Percentiles rank a stretch among this genome's conserved stretches.
These are phyloP conservation scores for Coelopa frigida DNA, from an alignment of 1,140 invertebrate genomes.

Conservation along the genomic window DNA sequence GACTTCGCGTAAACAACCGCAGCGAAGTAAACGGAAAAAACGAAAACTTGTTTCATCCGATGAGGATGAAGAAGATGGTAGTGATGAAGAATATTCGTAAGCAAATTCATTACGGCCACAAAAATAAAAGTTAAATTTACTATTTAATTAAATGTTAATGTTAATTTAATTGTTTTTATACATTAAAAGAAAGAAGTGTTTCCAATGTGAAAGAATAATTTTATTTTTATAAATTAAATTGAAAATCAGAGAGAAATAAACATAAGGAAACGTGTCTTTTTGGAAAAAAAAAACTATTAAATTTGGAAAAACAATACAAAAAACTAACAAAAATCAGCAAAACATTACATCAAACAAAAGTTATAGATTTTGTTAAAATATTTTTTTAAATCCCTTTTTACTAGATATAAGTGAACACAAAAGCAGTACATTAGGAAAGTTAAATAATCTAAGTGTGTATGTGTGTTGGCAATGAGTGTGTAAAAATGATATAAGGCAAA, in stretches of 20 bases:
- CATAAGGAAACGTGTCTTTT: not conserved
- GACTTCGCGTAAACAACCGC: constrained; percentile 18
- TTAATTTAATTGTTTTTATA: not conserved
- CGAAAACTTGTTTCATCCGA: constrained; percentile 33
- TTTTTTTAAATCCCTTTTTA: no score
- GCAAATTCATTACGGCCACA: not conserved
- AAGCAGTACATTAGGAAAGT: no score
- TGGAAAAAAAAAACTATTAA: not conserved
- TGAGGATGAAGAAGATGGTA: constrained; percentile 30
- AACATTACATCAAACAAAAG: not conserved
- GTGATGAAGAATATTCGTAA: constrained; percentile 29
- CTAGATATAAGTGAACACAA: no score
- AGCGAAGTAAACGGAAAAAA: constrained; percentile 27
- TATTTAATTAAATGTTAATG: not conserved
- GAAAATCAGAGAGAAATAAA: no score
- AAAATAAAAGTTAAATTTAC: not conserved
- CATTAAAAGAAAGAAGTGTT: not conserved
- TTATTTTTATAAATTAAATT: no score
- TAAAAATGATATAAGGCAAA: no score
- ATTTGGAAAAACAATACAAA: not conserved
- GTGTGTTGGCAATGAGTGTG: no score
- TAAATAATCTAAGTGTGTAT: no score
- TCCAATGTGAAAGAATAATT: not conserved
- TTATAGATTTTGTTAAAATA: not conserved
- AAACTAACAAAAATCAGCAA: not conserved